Percentiles rank a stretch among this genome's conserved stretches.
Conservation (phyloP, 2,888 invertebrate genomes). For the Steinernema hermaphroditum region DNA sequence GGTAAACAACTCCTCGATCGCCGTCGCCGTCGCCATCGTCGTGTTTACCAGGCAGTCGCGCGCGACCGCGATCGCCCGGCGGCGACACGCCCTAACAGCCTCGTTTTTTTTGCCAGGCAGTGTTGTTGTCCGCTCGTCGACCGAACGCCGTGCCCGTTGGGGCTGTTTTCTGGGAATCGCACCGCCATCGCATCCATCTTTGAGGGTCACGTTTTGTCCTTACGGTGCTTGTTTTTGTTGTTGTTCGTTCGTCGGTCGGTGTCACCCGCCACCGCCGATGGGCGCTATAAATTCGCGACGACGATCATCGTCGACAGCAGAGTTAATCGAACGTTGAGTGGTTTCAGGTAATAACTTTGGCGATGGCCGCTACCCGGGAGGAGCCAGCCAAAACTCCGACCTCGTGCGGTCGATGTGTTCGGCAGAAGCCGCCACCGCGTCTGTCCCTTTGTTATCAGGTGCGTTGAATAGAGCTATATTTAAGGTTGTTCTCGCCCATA, state of each 20-base stretch:
- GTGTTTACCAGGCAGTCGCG: background rate
- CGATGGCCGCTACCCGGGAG: background rate
- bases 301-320: background rate
- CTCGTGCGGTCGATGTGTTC: constrained; percentile 23
- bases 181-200: background rate
- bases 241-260: too few species aligned
- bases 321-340: background rate
- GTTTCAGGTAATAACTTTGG: background rate
- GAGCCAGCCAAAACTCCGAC: background rate
- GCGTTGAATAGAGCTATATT: background rate
- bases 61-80: background rate
- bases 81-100: constrained; percentile 26
- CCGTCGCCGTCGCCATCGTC: background rate
- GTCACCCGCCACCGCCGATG: background rate
- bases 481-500: background rate
- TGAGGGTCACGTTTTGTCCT: constrained; percentile 17
- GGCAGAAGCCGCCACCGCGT: constrained; percentile 6
- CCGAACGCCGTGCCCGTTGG: background rate
- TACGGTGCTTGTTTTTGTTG: background rate
- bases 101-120: background rate
- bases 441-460: constrained; percentile 20
- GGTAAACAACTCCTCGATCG: constrained; percentile 5
- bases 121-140: background rate
- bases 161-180: background rate
- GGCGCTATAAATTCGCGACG: background rate